phyloP scores from a whole-genome alignment of 2,113 vertebrate genomes.

The Lagopus leucura region DNA sequence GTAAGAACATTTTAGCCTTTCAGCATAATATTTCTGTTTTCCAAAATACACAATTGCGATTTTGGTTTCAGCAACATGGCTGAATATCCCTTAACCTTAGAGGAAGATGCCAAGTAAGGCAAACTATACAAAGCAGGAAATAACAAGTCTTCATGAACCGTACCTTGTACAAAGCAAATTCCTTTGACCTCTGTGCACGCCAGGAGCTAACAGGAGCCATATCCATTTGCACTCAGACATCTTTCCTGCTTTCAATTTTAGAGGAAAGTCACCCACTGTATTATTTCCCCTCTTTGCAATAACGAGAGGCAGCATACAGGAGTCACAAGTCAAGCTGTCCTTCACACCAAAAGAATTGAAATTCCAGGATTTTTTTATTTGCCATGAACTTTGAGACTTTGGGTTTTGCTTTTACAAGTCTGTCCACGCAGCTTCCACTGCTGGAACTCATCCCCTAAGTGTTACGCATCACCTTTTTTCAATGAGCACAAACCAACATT shows the following conservation, averaged over 20 bases:
- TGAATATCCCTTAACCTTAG: background rate
- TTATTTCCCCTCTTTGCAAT: background rate
- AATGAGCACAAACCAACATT: background rate
- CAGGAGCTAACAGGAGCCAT: constrained; percentile 7
- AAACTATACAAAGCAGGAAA: background rate
- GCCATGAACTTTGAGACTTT: background rate
- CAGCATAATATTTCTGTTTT: background rate
- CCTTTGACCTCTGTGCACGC: background rate
- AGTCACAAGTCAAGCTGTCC: background rate
- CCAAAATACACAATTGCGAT: background rate
- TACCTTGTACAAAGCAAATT: constrained; percentile 23
- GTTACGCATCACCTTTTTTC: background rate
- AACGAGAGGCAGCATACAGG: background rate
- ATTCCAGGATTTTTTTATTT: background rate
- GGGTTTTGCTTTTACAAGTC: background rate
- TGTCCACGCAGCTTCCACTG: background rate
- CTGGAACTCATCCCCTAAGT: background rate
- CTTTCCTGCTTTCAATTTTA: background rate
- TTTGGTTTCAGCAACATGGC: background rate
- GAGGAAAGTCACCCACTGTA: background rate
- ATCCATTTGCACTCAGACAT: background rate
- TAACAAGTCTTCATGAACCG: background rate
- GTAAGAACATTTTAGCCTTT: background rate
- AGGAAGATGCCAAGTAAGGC: background rate
- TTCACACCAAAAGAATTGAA: background rate